Evolutionary conservation across 92 coral and sea anemone species (phyloP).

Genomic region (Umimayanthus kanabou): DNA sequence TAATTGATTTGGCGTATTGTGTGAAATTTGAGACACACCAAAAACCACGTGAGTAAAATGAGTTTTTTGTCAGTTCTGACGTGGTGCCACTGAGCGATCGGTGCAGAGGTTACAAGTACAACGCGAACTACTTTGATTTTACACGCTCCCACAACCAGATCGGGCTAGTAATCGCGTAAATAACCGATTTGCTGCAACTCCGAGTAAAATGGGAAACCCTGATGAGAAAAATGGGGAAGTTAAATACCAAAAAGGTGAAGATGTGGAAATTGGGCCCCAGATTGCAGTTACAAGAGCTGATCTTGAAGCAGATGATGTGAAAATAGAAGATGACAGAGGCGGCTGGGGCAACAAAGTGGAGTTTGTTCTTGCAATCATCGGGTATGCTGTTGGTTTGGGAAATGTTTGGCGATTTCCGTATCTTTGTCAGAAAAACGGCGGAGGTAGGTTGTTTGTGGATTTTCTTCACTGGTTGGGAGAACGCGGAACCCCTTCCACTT

Average conservation of each 20-base stretch:
- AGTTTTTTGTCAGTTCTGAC: background rate
- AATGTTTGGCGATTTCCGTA: constrained; percentile 48
- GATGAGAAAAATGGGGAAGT: constrained; percentile 33
- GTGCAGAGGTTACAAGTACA: constrained; percentile 4
- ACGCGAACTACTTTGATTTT: too few relatives aligned
- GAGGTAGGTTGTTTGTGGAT: constrained; percentile 14
- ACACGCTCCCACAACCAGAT: background rate
- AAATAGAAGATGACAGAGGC: constrained; percentile 36
- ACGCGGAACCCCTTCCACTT: background rate
- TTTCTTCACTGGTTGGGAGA: background rate
- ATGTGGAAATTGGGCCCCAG: constrained; percentile 35
- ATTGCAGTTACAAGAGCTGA: constrained; percentile 30
- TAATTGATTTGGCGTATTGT: too few relatives aligned
- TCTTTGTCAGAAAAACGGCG: constrained; percentile 43
- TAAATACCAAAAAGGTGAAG: constrained; percentile 21
- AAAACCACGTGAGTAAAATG: constrained; percentile 30
- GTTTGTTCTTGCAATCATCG: constrained; percentile 37
- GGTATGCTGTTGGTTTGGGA: constrained; percentile 40
- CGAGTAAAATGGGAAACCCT: background rate
- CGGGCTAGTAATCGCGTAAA: background rate
- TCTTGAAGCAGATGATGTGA: constrained; percentile 30
- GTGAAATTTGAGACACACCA: too few relatives aligned
- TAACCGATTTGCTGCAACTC: background rate
- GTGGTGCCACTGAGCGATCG: constrained; percentile 15
- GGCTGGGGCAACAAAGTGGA: constrained; percentile 41